phyloP scores from a whole-genome alignment of 2,113 vertebrate species.

The Ictidomys tridecemlineatus region DNA sequence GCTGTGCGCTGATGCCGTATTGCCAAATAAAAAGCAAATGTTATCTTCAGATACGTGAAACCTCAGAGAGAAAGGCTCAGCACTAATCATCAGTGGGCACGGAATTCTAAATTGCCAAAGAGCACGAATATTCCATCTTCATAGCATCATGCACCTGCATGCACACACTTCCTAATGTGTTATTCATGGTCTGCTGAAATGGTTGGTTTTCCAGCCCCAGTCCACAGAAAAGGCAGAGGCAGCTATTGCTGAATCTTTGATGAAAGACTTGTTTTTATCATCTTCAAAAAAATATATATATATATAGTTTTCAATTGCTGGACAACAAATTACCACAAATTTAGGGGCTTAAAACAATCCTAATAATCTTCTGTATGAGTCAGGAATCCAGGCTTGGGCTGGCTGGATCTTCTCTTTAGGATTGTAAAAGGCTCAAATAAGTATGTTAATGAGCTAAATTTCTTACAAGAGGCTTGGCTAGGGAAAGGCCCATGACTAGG shows the following conservation, averaged over 20 bases:
- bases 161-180: not conserved
- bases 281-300: not conserved
- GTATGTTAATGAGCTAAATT: not conserved
- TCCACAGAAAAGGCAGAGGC: not conserved
- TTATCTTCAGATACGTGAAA: not conserved
- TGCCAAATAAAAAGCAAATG: constrained; percentile 53
- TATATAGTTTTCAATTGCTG: not conserved
- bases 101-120: not conserved
- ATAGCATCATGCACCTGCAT: not conserved
- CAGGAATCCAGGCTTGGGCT: not conserved
- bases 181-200: not conserved
- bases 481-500: not conserved
- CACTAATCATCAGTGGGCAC: not conserved
- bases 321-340: not conserved
- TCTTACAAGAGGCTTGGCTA: not conserved
- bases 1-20: not conserved
- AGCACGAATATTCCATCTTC: not conserved
- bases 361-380: not conserved
- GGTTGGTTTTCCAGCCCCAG: not conserved
- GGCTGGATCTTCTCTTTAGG: not conserved
- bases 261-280: not conserved
- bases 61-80: not conserved
- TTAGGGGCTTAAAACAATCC: not conserved
- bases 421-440: not conserved
- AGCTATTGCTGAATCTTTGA: not conserved